phyloP scores from a whole-genome alignment of 2,888 invertebrate species.

The Hirtodrosophila confusa region DNA sequence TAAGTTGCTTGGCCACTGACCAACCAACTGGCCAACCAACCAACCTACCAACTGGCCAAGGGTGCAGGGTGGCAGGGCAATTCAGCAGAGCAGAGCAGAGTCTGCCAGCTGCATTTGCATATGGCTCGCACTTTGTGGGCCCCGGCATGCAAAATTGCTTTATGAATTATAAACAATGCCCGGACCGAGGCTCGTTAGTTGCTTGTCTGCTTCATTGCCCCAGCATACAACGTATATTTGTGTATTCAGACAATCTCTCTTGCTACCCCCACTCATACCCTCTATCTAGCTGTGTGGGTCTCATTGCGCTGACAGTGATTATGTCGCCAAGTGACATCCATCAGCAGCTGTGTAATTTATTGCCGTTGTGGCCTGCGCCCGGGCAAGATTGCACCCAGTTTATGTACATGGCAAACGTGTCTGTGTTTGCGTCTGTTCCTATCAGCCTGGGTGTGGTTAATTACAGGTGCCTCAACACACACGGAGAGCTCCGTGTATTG shows the following conservation, averaged over 20 bases:
- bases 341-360: constrained; percentile 70
- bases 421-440: constrained; percentile 9
- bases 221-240: constrained; percentile 36
- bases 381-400: constrained; percentile 55
- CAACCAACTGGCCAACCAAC: constrained; percentile 11
- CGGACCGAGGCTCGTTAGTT: constrained; percentile 59
- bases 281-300: constrained; percentile 24
- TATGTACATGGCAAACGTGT: constrained; percentile 46
- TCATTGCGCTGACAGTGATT: constrained; percentile 70
- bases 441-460: constrained; percentile 36
- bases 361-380: constrained; percentile 43
- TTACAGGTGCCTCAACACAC: constrained; percentile 36
- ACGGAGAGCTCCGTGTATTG: constrained; percentile 15
- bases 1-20: constrained; percentile 55
- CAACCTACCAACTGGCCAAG: constrained; percentile 17
- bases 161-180: constrained; percentile 72
- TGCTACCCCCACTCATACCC: background rate
- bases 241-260: constrained; percentile 32
- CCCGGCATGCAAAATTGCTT: constrained; percentile 65
- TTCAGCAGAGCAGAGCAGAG: constrained; percentile 15
- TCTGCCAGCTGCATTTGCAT: constrained; percentile 68
- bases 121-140: constrained; percentile 54
- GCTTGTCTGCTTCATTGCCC: constrained; percentile 49
- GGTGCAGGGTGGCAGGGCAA: background rate
- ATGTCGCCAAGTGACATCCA: constrained; percentile 73